Evolutionary conservation across 2,888 invertebrate genomes (phyloP), one percentile per base, ranked within the genome.

Genomic region (Tuta absoluta): DNA sequence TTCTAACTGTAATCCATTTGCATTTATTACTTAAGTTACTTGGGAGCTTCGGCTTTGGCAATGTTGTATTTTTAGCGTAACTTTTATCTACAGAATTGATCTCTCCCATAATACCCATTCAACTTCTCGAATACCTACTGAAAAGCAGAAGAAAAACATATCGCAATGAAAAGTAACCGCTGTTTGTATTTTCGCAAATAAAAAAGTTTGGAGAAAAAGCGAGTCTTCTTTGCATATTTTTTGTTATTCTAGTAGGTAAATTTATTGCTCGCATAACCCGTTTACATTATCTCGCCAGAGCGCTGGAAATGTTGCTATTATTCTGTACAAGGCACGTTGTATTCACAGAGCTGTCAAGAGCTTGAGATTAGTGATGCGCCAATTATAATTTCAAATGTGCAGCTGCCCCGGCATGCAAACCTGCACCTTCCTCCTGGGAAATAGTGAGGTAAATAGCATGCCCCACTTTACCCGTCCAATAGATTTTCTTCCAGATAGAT

Each of bases 301-400:
- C n/a, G 17, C n/a, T 7, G 28, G 28, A 56, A n/a, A 33, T 19
- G 8, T 33, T 33, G 56, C 23, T 12, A 21, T 56, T 56, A 56
- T 56, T 33, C 33, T 12, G 28, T n/a, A 33, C 24, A 56, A n/a
- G 21, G 14, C 23, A 17, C 56, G 17, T 33, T 33, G 37, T 58
- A 38, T 58, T 57, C 57, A 58, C 58, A 58, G 38, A 11, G 58
- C 58, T 58, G 60, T 60, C 41, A 28, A 59, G 59, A 21, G 23
- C 60, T 24, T 17, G 21, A 41, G 51, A 53, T 53, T 48, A 75
- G 62, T 71, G 66, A 67, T 69, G 66, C 57, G 62, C 66, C 67
- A 71, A 80, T 80, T 78, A 79, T 73, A 78, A 78, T 78, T 78
- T 72, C 72, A 78, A 79, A 79, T 80, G 70, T 65, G 57, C 61